Percentiles rank a stretch among this genome's conserved stretches.
Conservation (phyloP, 2,113 vertebrate genomes). For the Lanius ludovicianus region DNA sequence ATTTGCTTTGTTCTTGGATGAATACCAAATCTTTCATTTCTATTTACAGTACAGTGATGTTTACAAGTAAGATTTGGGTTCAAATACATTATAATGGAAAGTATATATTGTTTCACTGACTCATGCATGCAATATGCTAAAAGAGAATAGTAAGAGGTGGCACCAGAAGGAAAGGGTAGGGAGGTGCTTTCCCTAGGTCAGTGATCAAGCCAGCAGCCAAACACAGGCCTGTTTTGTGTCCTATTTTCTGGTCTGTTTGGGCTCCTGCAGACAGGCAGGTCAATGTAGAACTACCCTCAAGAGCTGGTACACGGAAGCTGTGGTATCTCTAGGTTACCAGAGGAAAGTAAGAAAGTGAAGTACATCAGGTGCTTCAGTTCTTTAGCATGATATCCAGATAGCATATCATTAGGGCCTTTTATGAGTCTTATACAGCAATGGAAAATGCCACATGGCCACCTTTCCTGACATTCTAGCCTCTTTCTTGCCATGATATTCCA, state of each 20-base stretch:
- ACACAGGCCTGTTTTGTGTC: not conserved
- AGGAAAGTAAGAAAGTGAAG: not conserved
- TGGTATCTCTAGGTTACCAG: not conserved
- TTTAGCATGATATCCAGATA: not conserved
- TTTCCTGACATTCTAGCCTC: not conserved
- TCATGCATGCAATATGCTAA: not conserved
- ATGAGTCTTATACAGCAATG: not conserved
- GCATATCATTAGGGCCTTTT: not conserved
- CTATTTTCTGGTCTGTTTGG: not conserved
- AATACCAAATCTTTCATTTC: not conserved
- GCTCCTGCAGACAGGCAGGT: not conserved
- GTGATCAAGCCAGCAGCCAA: not conserved
- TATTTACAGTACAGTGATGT: not conserved
- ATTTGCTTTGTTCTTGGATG: not conserved
- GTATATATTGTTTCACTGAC: not conserved
- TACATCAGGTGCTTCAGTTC: not conserved
- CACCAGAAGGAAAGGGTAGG: not conserved
- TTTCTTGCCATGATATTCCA: not conserved
- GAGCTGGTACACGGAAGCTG: not conserved
- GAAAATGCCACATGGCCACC: not conserved
- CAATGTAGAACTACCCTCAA: not conserved
- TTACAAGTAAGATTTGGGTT: constrained; percentile 19
- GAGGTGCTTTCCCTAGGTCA: not conserved
- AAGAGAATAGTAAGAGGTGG: not conserved
- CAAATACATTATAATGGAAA: not conserved